These are phyloP conservation scores for Leucophenga varia DNA, from an alignment of 1,140 invertebrate genomes.

Conservation along the genomic window DNA sequence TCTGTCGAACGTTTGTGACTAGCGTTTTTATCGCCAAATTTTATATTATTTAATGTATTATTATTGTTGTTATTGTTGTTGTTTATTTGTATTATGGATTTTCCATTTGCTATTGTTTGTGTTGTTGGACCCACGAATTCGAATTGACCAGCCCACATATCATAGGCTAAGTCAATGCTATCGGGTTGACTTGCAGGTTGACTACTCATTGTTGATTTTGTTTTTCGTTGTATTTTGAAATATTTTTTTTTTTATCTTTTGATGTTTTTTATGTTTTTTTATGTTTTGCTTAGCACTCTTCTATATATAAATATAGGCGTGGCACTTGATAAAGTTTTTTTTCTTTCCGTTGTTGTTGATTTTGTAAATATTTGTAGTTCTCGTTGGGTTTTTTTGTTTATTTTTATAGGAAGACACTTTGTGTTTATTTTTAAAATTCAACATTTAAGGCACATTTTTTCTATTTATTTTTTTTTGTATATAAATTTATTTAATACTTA, in stretches of 20 bases:
- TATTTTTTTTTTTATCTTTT: constrained; percentile 8
- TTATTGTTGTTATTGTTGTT: constrained; percentile 21
- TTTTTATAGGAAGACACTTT: constrained; percentile 13
- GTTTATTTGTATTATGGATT: no score
- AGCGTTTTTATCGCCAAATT: constrained; percentile 33
- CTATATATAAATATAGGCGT: constrained; percentile 9
- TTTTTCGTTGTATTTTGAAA: no score
- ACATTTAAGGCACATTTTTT: constrained; percentile 30
- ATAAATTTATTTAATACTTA: constrained; percentile 8
- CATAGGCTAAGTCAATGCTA: constrained; percentile 72
- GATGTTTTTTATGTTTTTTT: constrained; percentile 12
- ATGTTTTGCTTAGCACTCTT: no score
- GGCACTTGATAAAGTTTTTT: constrained; percentile 18
- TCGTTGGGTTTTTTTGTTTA: no score
- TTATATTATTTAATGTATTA: constrained; percentile 33
- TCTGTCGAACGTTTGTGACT: constrained; percentile 38
- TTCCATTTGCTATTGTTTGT: no score
- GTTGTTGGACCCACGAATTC: constrained; percentile 68
- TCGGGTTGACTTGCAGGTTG: constrained; percentile 56
- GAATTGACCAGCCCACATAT: constrained; percentile 85
- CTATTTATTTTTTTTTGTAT: constrained; percentile 10
- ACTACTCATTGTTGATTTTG: constrained; percentile 52
- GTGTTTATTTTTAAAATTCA: constrained; percentile 11
- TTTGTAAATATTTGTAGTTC: no score
- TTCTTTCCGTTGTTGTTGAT: constrained; percentile 10